These are phyloP conservation scores for Microtus montanus DNA, from an alignment of 2,113 vertebrate genomes.

Conservation along the genomic window DNA sequence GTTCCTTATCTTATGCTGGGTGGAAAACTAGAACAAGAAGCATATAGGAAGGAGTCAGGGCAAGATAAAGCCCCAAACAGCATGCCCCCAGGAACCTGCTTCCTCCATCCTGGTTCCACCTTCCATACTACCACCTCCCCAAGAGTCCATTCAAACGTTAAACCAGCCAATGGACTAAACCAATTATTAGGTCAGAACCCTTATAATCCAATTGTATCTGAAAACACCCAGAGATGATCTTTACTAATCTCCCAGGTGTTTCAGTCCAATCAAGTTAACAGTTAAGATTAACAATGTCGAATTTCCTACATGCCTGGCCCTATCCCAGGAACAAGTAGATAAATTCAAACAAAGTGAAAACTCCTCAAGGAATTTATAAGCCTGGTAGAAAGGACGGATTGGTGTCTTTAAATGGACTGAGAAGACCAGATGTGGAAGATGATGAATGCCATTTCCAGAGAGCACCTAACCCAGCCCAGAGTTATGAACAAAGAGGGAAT, in stretches of 20 bases:
- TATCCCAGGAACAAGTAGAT: background rate
- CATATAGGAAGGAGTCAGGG: background rate
- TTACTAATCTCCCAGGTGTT: background rate
- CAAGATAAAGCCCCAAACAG: background rate
- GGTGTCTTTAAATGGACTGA: background rate
- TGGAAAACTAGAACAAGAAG: background rate
- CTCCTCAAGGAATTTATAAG: background rate
- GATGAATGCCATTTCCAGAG: background rate
- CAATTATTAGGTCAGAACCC: background rate
- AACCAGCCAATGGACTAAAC: background rate
- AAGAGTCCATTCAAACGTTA: background rate
- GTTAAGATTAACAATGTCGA: background rate
- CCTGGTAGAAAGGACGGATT: background rate
- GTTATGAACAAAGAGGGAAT: too few species aligned
- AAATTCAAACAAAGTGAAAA: constrained; percentile 4
- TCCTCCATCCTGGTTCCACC: background rate
- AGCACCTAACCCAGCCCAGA: background rate
- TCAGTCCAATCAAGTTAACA: background rate
- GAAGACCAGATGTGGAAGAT: background rate
- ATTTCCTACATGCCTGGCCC: background rate
- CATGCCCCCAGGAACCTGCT: background rate
- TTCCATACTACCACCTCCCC: too few species aligned
- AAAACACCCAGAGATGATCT: background rate
- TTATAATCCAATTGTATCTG: background rate
- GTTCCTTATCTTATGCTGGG: background rate